These are phyloP conservation scores for Zonitis immaculata DNA, from an alignment of 2,888 invertebrate genomes.

Conservation along the genomic window DNA sequence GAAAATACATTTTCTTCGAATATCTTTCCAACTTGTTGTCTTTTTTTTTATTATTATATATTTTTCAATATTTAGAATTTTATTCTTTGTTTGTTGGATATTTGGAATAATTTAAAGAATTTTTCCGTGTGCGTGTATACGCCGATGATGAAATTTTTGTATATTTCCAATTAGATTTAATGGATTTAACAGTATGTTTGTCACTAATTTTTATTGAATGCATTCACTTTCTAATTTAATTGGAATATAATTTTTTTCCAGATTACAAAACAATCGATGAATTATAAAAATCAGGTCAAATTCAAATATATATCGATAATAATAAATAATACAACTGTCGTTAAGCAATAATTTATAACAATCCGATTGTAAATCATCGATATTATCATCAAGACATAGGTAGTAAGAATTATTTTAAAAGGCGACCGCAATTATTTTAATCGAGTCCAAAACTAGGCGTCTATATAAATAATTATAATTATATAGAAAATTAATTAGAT, in stretches of 20 bases:
- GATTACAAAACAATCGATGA: slow-evolving; percentile 4
- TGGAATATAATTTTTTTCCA: slow-evolving; percentile 4
- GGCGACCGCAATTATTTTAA: no score
- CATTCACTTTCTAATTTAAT: slow-evolving; percentile 5
- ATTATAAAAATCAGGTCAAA: background rate
- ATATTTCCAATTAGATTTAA: background rate
- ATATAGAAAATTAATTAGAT: no score
- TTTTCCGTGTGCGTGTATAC: background rate
- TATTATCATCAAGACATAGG: no score
- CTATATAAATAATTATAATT: no score
- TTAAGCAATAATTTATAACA: background rate
- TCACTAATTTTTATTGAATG: background rate
- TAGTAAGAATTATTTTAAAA: no score
- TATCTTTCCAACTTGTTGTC: no score
- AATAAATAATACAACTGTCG: background rate
- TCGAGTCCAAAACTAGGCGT: no score
- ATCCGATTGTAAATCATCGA: background rate
- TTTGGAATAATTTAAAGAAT: background rate
- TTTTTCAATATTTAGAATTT: no score
- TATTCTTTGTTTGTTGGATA: no score
- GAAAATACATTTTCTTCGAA: background rate
- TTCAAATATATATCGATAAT: background rate
- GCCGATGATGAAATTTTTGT: background rate
- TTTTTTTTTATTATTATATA: no score
- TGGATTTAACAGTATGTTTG: background rate